A percentile compares a stretch with the other conserved stretches of the same genome.
Evolutionary conservation across 2,113 vertebrate genomes (phyloP).

Genomic region (Tetrao urogallus): DNA sequence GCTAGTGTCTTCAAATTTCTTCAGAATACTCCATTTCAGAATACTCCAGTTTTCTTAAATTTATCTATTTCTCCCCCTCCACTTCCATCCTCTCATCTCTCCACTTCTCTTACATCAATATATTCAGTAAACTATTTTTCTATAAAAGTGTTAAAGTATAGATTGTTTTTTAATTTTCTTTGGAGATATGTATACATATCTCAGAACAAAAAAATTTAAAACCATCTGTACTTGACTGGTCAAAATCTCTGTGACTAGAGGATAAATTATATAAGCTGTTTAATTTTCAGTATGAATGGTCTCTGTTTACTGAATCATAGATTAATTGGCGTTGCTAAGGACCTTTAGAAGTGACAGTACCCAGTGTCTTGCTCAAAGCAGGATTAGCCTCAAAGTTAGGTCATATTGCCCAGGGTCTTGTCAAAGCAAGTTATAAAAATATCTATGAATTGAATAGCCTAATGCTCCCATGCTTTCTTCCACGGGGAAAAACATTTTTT

Average conservation of each 20-base stretch:
- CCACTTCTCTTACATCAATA: neutral
- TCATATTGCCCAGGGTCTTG: neutral
- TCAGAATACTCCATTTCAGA: neutral
- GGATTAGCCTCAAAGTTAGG: neutral
- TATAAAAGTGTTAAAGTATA: neutral
- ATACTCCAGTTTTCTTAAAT: neutral
- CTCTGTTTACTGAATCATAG: neutral
- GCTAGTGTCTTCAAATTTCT: neutral
- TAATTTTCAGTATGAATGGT: slow-evolving; percentile 20
- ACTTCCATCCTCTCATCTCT: neutral
- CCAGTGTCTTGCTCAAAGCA: neutral
- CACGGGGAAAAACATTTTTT: neutral
- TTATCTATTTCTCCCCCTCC: neutral
- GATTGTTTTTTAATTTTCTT: neutral
- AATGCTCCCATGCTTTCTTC: neutral
- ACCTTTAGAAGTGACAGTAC: slow-evolving; percentile 6
- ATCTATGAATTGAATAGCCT: neutral
- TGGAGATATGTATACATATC: neutral
- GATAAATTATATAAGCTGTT: neutral
- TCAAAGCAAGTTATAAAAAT: neutral
- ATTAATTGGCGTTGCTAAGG: neutral
- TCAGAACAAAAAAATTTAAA: neutral
- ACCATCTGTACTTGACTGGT: neutral
- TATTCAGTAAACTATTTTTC: neutral
- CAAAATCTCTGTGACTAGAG: slow-evolving; percentile 7